A percentile compares a stretch with the other conserved stretches of the same genome.
Evolutionary conservation across 1,140 invertebrate genomes (phyloP).

Genomic region (Drosophila cardini): DNA sequence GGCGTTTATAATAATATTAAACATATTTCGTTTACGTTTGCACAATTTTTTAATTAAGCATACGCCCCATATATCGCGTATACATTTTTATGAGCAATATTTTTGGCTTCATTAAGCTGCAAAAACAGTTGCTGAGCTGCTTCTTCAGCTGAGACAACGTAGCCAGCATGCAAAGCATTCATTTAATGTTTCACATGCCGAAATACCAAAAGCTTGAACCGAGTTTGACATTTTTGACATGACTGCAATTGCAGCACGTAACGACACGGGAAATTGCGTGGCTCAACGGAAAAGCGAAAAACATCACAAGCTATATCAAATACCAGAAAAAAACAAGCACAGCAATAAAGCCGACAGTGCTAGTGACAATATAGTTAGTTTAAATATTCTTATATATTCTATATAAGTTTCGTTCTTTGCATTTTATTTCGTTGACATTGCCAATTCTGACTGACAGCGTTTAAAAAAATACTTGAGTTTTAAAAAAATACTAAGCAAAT

Average conservation of each 20-base stretch:
- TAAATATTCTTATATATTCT: too few species aligned
- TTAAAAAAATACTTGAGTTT: too few species aligned
- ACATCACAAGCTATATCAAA: slow-evolving; percentile 4
- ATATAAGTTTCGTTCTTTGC: too few species aligned
- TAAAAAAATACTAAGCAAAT: too few species aligned
- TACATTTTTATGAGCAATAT: slow-evolving; percentile 46
- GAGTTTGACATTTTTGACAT: slow-evolving; percentile 64
- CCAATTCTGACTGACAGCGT: too few species aligned
- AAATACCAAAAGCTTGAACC: slow-evolving; percentile 20
- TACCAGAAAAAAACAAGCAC: slow-evolving; percentile 6
- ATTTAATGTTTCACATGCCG: slow-evolving; percentile 70
- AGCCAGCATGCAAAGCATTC: slow-evolving; percentile 41
- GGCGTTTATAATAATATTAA: slow-evolving; percentile 52
- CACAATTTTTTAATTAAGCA: slow-evolving; percentile 80
- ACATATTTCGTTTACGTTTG: slow-evolving; percentile 65
- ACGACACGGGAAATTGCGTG: slow-evolving; percentile 63
- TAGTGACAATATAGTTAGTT: too few species aligned
- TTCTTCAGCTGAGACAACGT: neutral
- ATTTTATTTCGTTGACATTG: too few species aligned
- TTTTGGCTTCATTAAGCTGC: slow-evolving; percentile 35
- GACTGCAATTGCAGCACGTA: slow-evolving; percentile 76
- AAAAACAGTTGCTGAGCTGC: neutral
- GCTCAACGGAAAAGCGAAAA: slow-evolving; percentile 37
- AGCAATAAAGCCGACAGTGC: neutral
- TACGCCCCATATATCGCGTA: slow-evolving; percentile 58